Evolutionary conservation across 2,888 invertebrate genomes (phyloP), one percentile per base, ranked within the genome.

Genomic region (Leucophora obtusa): DNA sequence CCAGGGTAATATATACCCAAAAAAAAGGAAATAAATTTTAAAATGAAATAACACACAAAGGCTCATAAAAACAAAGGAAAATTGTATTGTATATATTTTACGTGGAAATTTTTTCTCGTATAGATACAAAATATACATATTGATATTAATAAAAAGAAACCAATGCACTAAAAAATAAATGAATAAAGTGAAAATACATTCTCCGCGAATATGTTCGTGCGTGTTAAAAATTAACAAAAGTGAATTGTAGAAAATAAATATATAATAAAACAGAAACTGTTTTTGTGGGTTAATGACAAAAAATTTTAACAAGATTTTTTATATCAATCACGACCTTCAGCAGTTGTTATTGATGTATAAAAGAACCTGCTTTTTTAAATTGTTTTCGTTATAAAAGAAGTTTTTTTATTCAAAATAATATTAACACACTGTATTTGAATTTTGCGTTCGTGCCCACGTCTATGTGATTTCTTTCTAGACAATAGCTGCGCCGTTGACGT

Each of bases 11-110:
- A n/a, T 28, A 28, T 28, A 28, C 6, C 4, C 1, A 65, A 24
- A 56, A 62, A 10, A 54, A 18, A 76, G 17, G 54, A 54, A 62
- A 71, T 70, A 54, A 28, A 43, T 66, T 53, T 59, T 54, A 10
- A 38, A 47, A 8, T 35, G 0, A 47, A 10, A 17, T n/a, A n/a
- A n/a, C n/a, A 35, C 38, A 80, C 80, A 80, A 80, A 80, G 80
- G 47, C 76, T 50, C 24, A 54, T 63, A 72, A 66, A 28, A 77
- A 83, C 76, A 81, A 83, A 79, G 76, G 63, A 71, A 75, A 11
- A 14, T 50, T 47, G 53, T 62, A 14, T 50, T 47, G 53, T 62
- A 38, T 18, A 66, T 54, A 51, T 62, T 72, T 79, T 53, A 63
- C 38, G 28, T 69, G 62, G 43, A 68, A 60, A 43, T 63, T 50